phyloP scores from a whole-genome alignment of 2,113 vertebrate species.

The Centropus unirufus region DNA sequence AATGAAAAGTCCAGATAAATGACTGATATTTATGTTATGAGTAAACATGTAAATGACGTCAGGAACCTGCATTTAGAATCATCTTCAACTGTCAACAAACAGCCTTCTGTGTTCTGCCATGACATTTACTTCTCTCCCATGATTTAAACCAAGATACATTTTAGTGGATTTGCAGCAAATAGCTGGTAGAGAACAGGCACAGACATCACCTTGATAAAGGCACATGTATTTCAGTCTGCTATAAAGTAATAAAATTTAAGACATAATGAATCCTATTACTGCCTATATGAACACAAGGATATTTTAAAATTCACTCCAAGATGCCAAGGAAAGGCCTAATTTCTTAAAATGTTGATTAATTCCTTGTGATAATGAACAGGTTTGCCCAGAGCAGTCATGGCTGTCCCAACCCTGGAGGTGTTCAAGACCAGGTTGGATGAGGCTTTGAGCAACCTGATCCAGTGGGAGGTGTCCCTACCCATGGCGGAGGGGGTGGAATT shows the following conservation, averaged over 20 bases:
- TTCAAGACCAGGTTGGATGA: too few species aligned
- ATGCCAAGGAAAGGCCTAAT: not conserved
- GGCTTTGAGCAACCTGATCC: too few species aligned
- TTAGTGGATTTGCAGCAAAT: not conserved
- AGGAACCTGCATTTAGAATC: not conserved
- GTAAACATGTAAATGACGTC: not conserved
- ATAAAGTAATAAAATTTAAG: not conserved
- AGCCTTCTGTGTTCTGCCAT: not conserved
- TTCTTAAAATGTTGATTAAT: not conserved
- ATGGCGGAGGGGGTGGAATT: too few species aligned
- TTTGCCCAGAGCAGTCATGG: too few species aligned
- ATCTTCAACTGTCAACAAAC: not conserved
- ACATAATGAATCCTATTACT: not conserved
- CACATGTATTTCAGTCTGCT: rapidly evolving
- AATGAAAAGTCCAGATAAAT: not conserved
- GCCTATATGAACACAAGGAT: rapidly evolving
- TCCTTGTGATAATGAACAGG: not conserved
- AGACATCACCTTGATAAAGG: not conserved
- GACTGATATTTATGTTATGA: not conserved
- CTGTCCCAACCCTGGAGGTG: too few species aligned
- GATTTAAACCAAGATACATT: not conserved
- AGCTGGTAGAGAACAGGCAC: not conserved
- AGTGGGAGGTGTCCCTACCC: too few species aligned
- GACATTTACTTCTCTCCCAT: not conserved
- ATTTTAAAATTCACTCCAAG: not conserved